Evolutionary conservation across 2,113 vertebrate genomes (phyloP), one percentile per base, ranked within the genome.

Genomic region (Miniopterus natalensis): DNA sequence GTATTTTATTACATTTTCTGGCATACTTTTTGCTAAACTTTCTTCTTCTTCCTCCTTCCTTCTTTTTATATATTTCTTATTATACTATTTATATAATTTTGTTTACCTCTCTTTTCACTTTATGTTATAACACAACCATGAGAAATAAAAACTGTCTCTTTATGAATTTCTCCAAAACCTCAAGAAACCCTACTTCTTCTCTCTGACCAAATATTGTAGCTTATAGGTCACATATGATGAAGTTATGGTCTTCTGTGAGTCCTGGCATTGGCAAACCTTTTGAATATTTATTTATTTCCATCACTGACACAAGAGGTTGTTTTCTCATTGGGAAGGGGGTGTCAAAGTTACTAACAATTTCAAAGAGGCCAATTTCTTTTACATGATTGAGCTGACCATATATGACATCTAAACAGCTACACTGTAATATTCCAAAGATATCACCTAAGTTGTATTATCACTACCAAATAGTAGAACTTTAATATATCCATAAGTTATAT

Each of bases 381-480:
- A 77, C n/a, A 40, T 36, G 71, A 20, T 47, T n/a, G 45, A 93
- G 10, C 2, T 42, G 47, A 80, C 51, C 42, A 3, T 40, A 2
- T 18, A 40, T 8, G 23, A 66, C 91, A 53, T 42, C n/a, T 12
- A 71, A 86, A 86, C 4, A 70, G 45, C 68, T 84, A 55, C 13
- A 10, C 15, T 14, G 17, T 40, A 36, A n/a, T 73, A 57, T 27
- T 79, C 47, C 21, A 70, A 68, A 88, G n/a, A 75, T 1, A 70
- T 25, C 6, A 61, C 27, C 10, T 79, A 85, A 91, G 25, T 11
- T 81, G 7, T 3, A 25, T 47, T 68, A 18, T 10, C 25, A 75
- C 65, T 79, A 90, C 29, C 45, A 97, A 97, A 96, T 79, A 74
- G 29, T 65, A 96, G 84, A 63, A 75, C 53, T 66, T 75, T 23